Conservation (phyloP, 2,888 invertebrate species). For the Metalampra italica region DNA sequence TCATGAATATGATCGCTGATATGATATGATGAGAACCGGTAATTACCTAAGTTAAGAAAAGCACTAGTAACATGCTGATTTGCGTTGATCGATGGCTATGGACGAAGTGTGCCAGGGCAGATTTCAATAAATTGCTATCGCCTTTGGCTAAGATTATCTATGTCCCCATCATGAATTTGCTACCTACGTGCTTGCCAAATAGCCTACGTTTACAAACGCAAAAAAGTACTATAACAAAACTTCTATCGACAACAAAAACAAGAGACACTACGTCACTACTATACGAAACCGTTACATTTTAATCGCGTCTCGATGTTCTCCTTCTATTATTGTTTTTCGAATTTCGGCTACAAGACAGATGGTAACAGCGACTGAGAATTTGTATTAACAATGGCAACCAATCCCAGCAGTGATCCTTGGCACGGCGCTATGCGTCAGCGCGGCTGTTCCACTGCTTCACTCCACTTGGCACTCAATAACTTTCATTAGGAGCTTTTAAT, state of each 20-base stretch:
- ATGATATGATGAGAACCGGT: too few relatives aligned
- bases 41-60: too few relatives aligned
- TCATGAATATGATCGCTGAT: too few relatives aligned
- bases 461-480: constrained; percentile 71
- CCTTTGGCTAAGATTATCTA: constrained; percentile 2
- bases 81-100: constrained; percentile 11
- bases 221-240: not conserved
- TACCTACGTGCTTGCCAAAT: not conserved
- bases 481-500: constrained; percentile 34
- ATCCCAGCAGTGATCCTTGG: constrained; percentile 60
- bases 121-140: constrained; percentile 7
- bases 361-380: constrained; percentile 64
- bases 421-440: constrained; percentile 37
- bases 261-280: constrained; percentile 3
- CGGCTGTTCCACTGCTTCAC: constrained; percentile 68
- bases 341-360: constrained; percentile 58
- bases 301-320: constrained; percentile 26
- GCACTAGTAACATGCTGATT: constrained; percentile 5
- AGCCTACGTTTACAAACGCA: not conserved
- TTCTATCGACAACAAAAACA: constrained; percentile 3
- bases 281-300: constrained; percentile 20
- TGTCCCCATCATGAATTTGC: not conserved
- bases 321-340: constrained; percentile 49
- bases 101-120: constrained; percentile 8
- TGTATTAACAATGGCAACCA: constrained; percentile 54